Conservation (phyloP, 1,140 invertebrate genomes). For the Caenorhabditis latens region DNA sequence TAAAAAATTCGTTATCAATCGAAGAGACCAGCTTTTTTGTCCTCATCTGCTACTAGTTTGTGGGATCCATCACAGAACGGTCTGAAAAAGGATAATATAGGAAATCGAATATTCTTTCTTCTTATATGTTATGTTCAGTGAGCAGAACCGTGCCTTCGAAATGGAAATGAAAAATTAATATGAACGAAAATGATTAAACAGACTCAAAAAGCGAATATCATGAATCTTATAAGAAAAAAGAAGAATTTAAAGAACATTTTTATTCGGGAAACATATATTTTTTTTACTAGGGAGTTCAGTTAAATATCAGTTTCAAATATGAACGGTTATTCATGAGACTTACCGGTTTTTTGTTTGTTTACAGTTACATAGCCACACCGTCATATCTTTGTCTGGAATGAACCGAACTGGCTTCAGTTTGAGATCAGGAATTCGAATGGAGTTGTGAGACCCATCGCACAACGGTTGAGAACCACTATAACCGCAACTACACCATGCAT, state of each 20-base stretch:
- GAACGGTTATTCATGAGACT: neutral
- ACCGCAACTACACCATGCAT: conserved; percentile 94
- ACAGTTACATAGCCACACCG: conserved; percentile 98
- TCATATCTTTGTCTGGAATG: conserved; percentile 87
- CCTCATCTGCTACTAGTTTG: conserved; percentile 72
- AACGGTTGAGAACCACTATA: conserved; percentile 88
- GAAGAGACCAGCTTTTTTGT: conserved; percentile 69
- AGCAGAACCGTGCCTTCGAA: no score
- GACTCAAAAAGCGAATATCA: no score
- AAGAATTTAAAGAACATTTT: no score
- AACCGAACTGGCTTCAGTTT: conserved; percentile 85
- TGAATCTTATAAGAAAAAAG: no score
- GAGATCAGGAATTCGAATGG: conserved; percentile 81
- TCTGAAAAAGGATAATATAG: conserved; percentile 51
- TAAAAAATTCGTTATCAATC: conserved; percentile 62
- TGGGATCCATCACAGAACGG: conserved; percentile 99
- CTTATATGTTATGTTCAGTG: no score
- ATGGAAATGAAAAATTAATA: neutral
- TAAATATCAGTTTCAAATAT: neutral
- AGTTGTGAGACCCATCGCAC: conserved; percentile 92
- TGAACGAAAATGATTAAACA: no score
- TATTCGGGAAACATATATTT: no score
- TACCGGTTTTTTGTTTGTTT: conserved; percentile 90
- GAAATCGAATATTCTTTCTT: neutral
- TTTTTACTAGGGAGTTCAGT: no score